A percentile compares a stretch with the other conserved stretches of the same genome.
Evolutionary conservation across 1,140 invertebrate genomes (phyloP).

Genomic region (Pararge aegeria): DNA sequence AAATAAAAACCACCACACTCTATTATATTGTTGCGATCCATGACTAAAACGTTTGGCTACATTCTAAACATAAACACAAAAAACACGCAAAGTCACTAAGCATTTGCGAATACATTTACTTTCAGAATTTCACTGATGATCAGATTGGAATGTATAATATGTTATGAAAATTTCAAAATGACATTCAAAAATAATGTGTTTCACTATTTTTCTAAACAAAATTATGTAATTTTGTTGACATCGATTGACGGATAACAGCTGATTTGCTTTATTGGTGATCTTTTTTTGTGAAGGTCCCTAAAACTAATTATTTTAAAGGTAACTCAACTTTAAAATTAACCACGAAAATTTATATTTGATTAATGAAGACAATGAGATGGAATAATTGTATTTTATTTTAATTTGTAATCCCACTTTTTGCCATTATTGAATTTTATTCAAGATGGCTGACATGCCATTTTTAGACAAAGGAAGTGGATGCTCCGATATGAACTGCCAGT

Average conservation of each 20-base stretch:
- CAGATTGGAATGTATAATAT: slow-evolving; percentile 44
- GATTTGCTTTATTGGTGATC: slow-evolving; percentile 75
- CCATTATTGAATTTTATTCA: slow-evolving; percentile 68
- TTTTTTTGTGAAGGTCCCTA: slow-evolving; percentile 49
- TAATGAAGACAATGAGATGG: slow-evolving; percentile 36
- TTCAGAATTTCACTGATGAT: slow-evolving; percentile 56
- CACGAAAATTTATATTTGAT: slow-evolving; percentile 48
- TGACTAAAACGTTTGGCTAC: slow-evolving; percentile 62
- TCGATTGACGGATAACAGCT: slow-evolving; percentile 80
- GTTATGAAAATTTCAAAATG: slow-evolving; percentile 64
- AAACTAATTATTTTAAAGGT: slow-evolving; percentile 32
- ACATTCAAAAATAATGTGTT: slow-evolving; percentile 65
- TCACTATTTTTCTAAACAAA: slow-evolving; percentile 79
- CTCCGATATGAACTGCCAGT: slow-evolving; percentile 30
- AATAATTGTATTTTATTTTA: slow-evolving; percentile 56
- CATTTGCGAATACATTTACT: slow-evolving; percentile 47
- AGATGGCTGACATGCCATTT: slow-evolving; percentile 54
- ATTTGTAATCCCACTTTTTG: slow-evolving; percentile 64
- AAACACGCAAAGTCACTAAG: slow-evolving; percentile 43
- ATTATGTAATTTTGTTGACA: slow-evolving; percentile 80
- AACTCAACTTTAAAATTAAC: slow-evolving; percentile 41
- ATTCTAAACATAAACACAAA: slow-evolving; percentile 65
- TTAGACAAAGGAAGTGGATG: slow-evolving; percentile 32
- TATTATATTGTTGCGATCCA: slow-evolving; percentile 72
- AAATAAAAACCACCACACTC: slow-evolving; percentile 85